Percentiles rank a stretch among this genome's conserved stretches.
These are phyloP conservation scores for Enteromius treurensis DNA, from an alignment of 2,797 vertebrate species.

Conservation along the genomic window DNA sequence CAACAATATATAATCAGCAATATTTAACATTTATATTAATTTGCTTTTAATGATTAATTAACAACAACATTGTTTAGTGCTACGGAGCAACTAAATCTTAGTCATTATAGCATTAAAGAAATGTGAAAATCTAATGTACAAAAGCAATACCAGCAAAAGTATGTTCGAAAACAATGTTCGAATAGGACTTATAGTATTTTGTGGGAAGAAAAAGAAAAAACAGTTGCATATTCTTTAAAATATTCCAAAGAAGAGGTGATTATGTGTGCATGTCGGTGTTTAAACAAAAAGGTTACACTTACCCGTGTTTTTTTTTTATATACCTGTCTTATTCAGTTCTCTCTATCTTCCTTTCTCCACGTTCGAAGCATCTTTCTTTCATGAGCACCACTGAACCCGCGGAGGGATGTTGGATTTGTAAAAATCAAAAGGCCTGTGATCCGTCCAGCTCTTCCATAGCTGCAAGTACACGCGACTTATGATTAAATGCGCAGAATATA, in stretches of 20 bases:
- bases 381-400: conserved; percentile 20
- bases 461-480: conserved; percentile 49
- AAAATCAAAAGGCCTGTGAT: conserved; percentile 58
- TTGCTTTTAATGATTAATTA: not conserved
- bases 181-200: not conserved
- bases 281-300: not conserved
- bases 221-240: not conserved
- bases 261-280: conserved; percentile 38
- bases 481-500: conserved; percentile 57
- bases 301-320: not conserved
- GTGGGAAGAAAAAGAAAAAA: not conserved
- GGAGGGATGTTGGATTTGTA: conserved; percentile 38
- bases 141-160: not conserved
- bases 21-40: not conserved
- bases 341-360: conserved; percentile 9
- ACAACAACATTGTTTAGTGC: not conserved
- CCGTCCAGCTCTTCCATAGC: conserved; percentile 41
- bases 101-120: not conserved
- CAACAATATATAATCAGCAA: not conserved
- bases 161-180: not conserved
- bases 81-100: not conserved
- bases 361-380: conserved; percentile 35
- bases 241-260: conserved; percentile 2
- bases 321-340: not conserved
- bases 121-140: not conserved